Base-by-base conservation (phyloP, 2,888 invertebrate genomes). In the Coenonympha glycerion region DNA sequence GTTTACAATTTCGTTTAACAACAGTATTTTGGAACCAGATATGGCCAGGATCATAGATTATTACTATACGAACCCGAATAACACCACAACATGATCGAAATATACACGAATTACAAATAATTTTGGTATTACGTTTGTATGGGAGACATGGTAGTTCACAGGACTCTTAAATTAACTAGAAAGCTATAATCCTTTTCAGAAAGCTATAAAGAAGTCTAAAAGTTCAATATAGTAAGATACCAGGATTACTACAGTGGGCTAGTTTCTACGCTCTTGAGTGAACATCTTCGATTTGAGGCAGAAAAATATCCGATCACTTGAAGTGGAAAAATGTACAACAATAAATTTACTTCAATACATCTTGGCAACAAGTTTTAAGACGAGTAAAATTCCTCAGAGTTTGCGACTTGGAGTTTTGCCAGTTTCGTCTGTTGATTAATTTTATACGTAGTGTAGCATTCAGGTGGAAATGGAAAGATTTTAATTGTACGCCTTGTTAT, bases 401-500 rank as follows among this genome's bases (percentile, higher is more conserved):
- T 15, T 13, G 40, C 37, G 48, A 36, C 39, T 53, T 58, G 56
- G 58, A 48, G 16, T 8, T 6, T 9, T 34, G 58, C 56, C 56
- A 58, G 54, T 37, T 52, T 47, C 47, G 9, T 49, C 46, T 47
- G 49, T 56, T 56, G 52, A 58, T 54, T 54, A 58, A 58, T 56
- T 56, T 56, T 47, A 53, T 54, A n/a, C n/a, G 56, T 56, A 56
- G 50, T 47, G 52, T 52, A 28, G 42, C 42, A 49, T 56, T 56
- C 56, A 56, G 54, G 54, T 56, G 21, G 42, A 21, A 44, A 33
- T 56, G 31, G 42, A 5, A 44, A 33, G 11, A 47, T 53, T 53
- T 56, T 52, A 52, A 56, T 56, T 56, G 42, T 52, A 46, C 21
- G 31, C 49, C 54, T 56, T 49, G 58, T 58, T 58, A 56, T 49